phyloP scores from a whole-genome alignment of 2,888 invertebrate species.

The Cynaeus angustus region DNA sequence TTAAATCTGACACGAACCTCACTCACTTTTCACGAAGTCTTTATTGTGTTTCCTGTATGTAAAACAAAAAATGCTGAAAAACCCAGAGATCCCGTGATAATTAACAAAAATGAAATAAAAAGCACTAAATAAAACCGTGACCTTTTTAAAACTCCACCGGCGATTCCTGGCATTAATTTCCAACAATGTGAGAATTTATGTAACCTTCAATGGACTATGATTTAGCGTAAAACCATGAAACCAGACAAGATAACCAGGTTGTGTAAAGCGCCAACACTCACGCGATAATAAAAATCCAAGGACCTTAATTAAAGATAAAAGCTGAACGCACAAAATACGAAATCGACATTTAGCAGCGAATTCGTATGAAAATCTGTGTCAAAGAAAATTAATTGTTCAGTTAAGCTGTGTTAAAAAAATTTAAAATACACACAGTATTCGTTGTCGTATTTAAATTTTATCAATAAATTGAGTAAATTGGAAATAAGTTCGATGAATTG shows the following conservation, averaged over 20 bases:
- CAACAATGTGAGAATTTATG: slow-evolving; percentile 21
- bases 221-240: slow-evolving; percentile 13
- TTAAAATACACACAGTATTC: too few relatives aligned
- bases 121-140: neutral
- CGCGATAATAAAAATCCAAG: slow-evolving; percentile 43
- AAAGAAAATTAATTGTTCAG: neutral
- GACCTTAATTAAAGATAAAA: slow-evolving; percentile 47
- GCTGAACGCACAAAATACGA: neutral
- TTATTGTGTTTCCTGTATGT: slow-evolving; percentile 11
- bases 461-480: too few relatives aligned
- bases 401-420: too few relatives aligned
- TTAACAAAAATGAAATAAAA: slow-evolving; percentile 15
- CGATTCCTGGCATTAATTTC: neutral
- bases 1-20: neutral
- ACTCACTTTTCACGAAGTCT: slow-evolving; percentile 16
- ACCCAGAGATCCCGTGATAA: slow-evolving; percentile 11
- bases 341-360: neutral
- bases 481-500: too few relatives aligned
- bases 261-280: slow-evolving; percentile 35
- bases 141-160: neutral
- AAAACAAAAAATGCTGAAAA: slow-evolving; percentile 9
- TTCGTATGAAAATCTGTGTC: neutral
- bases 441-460: too few relatives aligned
- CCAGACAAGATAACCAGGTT: slow-evolving; percentile 28
- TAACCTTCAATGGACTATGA: slow-evolving; percentile 18